These are phyloP conservation scores for Caenorhabditis drosophilae DNA, from an alignment of 2,888 invertebrate genomes.

Conservation along the genomic window DNA sequence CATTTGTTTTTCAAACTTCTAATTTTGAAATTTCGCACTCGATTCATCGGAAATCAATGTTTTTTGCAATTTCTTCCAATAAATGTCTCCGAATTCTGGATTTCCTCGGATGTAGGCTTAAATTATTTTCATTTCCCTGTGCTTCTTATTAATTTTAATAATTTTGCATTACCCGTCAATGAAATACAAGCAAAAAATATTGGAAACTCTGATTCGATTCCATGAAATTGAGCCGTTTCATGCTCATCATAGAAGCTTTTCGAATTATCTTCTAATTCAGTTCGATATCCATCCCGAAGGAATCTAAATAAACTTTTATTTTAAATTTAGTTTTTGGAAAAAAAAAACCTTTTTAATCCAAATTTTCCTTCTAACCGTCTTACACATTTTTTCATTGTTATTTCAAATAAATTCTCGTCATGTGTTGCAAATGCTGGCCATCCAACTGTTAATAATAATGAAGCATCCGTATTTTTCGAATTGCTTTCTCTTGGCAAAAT, in stretches of 20 bases:
- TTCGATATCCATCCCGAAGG: conserved; percentile 90
- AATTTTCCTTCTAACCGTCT: conserved; percentile 80
- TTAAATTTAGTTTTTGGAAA: not conserved
- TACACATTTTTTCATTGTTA: conserved; percentile 80
- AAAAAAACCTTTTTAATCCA: conserved; percentile 81
- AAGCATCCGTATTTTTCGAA: conserved; percentile 95
- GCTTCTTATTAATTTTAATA: too few relatives aligned
- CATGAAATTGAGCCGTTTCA: conserved; percentile 90
- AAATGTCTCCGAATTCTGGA: conserved; percentile 70
- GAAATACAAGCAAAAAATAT: conserved; percentile 93
- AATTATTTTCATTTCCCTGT: too few relatives aligned
- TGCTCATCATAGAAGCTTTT: conserved; percentile 85
- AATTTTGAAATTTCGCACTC: too few relatives aligned
- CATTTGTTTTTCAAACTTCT: too few relatives aligned
- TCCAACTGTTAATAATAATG: conserved; percentile 88
- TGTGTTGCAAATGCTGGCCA: conserved; percentile 98
- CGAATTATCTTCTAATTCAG: conserved; percentile 82
- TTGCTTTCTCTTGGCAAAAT: conserved; percentile 95
- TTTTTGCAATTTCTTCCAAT: conserved; percentile 82
- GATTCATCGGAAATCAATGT: conserved; percentile 82
- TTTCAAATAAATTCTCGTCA: conserved; percentile 84
- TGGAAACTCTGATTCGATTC: conserved; percentile 97
- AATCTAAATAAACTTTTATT: conserved; percentile 72
- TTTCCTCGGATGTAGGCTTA: conserved; percentile 48
- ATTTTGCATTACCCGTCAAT: conserved; percentile 79